These are phyloP conservation scores for Myanophis thanlyinensis DNA, from an alignment of 2,113 vertebrate genomes.

Conservation along the genomic window DNA sequence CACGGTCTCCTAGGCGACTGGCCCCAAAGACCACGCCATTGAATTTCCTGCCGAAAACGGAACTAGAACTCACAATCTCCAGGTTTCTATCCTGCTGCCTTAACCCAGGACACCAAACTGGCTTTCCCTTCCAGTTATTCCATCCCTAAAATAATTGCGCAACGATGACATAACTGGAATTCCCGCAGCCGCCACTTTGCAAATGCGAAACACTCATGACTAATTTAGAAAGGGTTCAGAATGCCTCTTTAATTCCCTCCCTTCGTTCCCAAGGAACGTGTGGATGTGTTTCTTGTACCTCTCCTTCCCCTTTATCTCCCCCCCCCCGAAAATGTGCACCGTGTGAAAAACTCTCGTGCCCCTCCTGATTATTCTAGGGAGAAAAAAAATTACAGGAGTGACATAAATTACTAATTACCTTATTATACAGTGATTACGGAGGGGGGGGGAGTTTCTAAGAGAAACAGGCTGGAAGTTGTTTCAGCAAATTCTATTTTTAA, in stretches of 20 bases:
- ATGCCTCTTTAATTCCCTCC: slow-evolving; percentile 31
- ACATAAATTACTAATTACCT: slow-evolving; percentile 78
- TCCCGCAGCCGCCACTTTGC: slow-evolving; percentile 21
- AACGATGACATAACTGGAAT: slow-evolving; percentile 12
- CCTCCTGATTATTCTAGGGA: slow-evolving; percentile 57
- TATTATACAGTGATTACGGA: slow-evolving; percentile 67
- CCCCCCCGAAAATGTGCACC: not conserved
- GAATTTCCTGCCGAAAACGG: not conserved
- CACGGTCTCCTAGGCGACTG: no score
- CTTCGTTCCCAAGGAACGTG: not conserved
- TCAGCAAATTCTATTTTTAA: slow-evolving; percentile 76
- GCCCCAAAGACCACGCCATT: no score
- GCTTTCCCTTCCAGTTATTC: not conserved
- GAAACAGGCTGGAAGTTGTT: slow-evolving; percentile 70
- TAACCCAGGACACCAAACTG: no score
- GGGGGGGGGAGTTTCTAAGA: slow-evolving; percentile 33
- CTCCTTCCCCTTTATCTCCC: not conserved
- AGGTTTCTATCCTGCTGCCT: not conserved
- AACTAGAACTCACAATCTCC: not conserved
- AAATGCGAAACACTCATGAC: not conserved
- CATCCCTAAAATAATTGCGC: not conserved
- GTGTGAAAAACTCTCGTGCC: slow-evolving; percentile 50
- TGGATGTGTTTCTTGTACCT: not conserved
- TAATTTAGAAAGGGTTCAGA: slow-evolving; percentile 37
- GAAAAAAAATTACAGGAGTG: slow-evolving; percentile 64